Conservation (phyloP, 2,797 vertebrate species). For the Anabacerthia variegaticeps region DNA sequence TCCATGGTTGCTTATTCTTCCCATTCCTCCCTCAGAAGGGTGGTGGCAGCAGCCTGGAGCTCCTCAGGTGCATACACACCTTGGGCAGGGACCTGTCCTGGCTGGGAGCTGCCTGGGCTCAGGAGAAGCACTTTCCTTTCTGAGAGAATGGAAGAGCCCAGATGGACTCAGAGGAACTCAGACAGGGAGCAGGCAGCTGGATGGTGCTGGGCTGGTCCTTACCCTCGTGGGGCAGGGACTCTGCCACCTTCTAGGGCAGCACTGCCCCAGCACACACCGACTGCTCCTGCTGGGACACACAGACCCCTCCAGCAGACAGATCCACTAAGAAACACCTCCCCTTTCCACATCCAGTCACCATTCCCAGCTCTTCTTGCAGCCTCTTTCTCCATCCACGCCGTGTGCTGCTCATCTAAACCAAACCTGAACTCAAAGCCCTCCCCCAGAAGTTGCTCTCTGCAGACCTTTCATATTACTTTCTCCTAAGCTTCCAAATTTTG, state of each 20-base stretch:
- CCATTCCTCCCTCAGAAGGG: neutral
- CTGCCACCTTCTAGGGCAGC: neutral
- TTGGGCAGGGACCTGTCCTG: neutral
- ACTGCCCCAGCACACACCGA: neutral
- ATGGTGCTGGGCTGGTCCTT: neutral
- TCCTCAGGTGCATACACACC: neutral
- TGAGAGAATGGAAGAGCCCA: neutral
- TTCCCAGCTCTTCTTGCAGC: neutral
- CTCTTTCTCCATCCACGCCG: neutral
- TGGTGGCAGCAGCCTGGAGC: neutral
- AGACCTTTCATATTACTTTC: neutral
- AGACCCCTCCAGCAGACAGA: neutral
- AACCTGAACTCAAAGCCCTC: neutral
- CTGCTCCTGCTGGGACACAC: neutral
- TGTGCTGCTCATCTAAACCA: neutral
- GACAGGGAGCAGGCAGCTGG: neutral
- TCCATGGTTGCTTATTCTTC: neutral
- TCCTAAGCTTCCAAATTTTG: neutral
- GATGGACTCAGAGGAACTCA: neutral
- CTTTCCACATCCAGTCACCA: neutral
- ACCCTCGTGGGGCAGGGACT: fast-evolving
- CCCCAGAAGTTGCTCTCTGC: neutral
- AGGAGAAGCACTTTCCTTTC: neutral
- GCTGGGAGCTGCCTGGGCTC: neutral
- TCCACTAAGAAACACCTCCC: neutral